A percentile compares a stretch with the other conserved stretches of the same genome.
These are phyloP conservation scores for Caenorhabditis inopinata DNA, from an alignment of 1,140 invertebrate genomes.

Conservation along the genomic window DNA sequence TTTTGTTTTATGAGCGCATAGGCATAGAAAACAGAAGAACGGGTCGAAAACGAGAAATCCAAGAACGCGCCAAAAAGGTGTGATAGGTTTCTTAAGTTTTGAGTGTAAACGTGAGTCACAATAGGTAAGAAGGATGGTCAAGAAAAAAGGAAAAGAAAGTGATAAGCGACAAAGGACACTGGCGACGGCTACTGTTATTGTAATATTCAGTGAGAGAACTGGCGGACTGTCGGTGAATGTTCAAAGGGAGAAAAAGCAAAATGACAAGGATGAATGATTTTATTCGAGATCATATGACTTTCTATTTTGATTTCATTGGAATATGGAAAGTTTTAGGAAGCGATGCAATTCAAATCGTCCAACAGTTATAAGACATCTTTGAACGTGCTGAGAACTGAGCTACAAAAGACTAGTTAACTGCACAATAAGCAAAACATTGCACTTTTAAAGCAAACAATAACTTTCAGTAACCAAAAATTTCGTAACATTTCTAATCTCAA, in stretches of 20 bases:
- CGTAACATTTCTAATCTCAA: no score
- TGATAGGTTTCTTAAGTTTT: background rate
- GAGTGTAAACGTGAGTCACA: constrained; percentile 1
- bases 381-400: no score
- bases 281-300: background rate
- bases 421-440: no score
- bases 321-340: no score
- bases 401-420: no score
- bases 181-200: constrained; percentile 6
- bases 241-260: constrained; percentile 6
- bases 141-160: background rate
- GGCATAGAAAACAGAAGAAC: no score
- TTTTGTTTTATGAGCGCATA: background rate
- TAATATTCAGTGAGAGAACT: background rate
- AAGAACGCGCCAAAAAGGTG: background rate
- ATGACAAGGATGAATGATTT: background rate
- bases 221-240: background rate
- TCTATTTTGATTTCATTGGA: no score
- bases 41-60: background rate
- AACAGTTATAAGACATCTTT: no score
- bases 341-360: no score
- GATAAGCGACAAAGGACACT: constrained; percentile 15
- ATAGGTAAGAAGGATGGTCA: background rate
- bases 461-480: no score
- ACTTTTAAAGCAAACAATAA: no score